These are phyloP conservation scores for Trissolcus japonicus DNA, from an alignment of 2,888 invertebrate species.

Conservation along the genomic window DNA sequence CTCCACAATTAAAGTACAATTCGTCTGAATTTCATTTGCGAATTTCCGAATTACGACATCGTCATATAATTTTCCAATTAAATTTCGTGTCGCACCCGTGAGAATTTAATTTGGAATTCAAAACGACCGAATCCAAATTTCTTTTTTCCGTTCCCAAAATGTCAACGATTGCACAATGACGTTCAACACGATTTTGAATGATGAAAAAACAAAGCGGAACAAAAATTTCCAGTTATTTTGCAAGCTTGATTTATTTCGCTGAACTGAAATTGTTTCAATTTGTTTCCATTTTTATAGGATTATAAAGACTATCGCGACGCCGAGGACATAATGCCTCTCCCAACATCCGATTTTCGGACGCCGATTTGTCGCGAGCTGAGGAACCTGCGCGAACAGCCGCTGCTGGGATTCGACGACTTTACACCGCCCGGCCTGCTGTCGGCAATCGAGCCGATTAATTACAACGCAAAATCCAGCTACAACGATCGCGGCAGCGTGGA, in stretches of 20 bases:
- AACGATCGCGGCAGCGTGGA: slow-evolving; percentile 78
- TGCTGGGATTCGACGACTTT: slow-evolving; percentile 61
- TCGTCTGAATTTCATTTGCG: neutral
- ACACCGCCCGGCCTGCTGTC: slow-evolving; percentile 57
- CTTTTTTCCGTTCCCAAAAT: neutral
- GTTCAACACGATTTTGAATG: neutral
- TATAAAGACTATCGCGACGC: slow-evolving; percentile 93
- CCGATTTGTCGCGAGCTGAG: slow-evolving; percentile 90
- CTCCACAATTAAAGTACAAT: neutral
- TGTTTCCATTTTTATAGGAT: slow-evolving; percentile 82
- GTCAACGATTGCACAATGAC: neutral
- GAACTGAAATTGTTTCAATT: slow-evolving; percentile 30
- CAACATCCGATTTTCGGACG: slow-evolving; percentile 89
- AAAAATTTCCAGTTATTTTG: neutral
- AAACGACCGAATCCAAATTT: neutral
- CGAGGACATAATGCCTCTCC: slow-evolving; percentile 90
- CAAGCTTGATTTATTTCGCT: neutral
- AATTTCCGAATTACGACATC: neutral
- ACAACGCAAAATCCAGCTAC: slow-evolving; percentile 66
- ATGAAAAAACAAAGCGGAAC: neutral
- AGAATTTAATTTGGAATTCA: neutral
- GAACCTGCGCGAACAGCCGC: slow-evolving; percentile 78
- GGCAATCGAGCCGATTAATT: slow-evolving; percentile 39
- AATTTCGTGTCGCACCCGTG: neutral
- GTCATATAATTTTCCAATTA: neutral